Evolutionary conservation across 2,113 vertebrate genomes (phyloP).

Genomic region (Empidonax alnorum): DNA sequence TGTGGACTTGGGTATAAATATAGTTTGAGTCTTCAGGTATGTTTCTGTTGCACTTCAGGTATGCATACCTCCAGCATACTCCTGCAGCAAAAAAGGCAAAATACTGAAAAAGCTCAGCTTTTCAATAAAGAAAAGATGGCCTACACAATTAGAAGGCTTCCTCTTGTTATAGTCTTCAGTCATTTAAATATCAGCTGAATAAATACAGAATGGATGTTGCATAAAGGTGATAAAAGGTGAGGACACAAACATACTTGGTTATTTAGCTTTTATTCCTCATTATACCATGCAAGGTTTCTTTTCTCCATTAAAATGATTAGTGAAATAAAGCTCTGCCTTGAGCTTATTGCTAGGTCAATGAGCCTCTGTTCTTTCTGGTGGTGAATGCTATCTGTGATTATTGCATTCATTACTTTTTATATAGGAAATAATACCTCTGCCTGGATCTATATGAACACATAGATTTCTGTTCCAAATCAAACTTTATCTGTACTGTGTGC

Average conservation of each 20-base stretch:
- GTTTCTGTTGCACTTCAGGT: not conserved
- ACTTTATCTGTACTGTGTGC: fast-evolving
- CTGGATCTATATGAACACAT: not conserved
- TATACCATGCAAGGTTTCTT: not conserved
- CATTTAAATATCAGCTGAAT: not conserved
- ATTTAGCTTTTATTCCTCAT: not conserved
- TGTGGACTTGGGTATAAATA: not conserved
- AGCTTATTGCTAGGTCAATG: not conserved
- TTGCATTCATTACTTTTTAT: slow-evolving; percentile 34
- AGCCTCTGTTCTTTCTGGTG: not conserved
- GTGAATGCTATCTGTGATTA: not conserved
- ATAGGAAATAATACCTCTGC: not conserved
- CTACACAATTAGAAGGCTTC: not conserved
- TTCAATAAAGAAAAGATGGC: not conserved
- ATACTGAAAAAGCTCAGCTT: not conserved
- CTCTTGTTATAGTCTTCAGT: not conserved
- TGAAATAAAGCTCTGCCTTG: not conserved
- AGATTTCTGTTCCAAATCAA: slow-evolving; percentile 1
- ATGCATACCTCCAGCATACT: not conserved
- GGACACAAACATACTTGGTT: not conserved
- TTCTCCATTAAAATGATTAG: not conserved
- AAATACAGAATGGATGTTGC: not conserved
- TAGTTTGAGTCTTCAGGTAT: not conserved
- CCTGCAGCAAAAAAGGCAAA: not conserved
- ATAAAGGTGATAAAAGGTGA: not conserved